These are phyloP conservation scores for Drosophila bunnanda DNA, from an alignment of 2,888 invertebrate species.

Conservation along the genomic window DNA sequence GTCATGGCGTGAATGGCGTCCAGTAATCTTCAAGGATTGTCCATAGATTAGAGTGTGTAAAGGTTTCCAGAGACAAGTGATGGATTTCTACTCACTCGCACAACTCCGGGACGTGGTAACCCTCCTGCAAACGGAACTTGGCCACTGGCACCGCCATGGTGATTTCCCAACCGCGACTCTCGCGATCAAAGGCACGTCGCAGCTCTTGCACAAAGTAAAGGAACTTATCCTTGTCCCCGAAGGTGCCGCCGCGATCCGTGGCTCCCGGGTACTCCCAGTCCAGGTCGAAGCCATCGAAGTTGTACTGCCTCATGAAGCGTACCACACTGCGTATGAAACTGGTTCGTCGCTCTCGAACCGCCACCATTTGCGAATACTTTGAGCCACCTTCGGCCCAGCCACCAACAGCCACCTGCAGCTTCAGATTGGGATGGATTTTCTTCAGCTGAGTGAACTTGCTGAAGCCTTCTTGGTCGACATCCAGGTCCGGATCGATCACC, in stretches of 20 bases:
- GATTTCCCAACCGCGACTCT: constrained; percentile 92
- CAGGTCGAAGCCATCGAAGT: constrained; percentile 93
- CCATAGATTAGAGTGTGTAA: not conserved
- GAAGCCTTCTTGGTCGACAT: constrained; percentile 91
- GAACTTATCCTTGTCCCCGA: constrained; percentile 93
- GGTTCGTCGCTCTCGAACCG: constrained; percentile 88
- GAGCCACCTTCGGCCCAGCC: constrained; percentile 96
- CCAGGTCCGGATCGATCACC: constrained; percentile 92
- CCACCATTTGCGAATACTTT: constrained; percentile 93
- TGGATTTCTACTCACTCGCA: constrained; percentile 89
- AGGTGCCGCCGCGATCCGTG: constrained; percentile 93
- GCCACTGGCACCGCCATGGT: constrained; percentile 96
- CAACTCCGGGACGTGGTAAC: constrained; percentile 95
- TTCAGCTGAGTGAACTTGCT: constrained; percentile 91
- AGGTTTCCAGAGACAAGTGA: not conserved
- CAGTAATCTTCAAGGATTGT: constrained; percentile 86
- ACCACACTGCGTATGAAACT: constrained; percentile 91
- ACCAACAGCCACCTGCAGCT: constrained; percentile 92
- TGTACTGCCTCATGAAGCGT: constrained; percentile 90
- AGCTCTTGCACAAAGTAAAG: constrained; percentile 93
- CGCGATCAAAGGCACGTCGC: constrained; percentile 90
- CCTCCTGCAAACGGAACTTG: constrained; percentile 93
- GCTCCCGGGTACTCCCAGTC: constrained; percentile 97
- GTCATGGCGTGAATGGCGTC: constrained; percentile 95
- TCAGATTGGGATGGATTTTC: constrained; percentile 89